Base-by-base conservation (phyloP, 2,888 invertebrate genomes). In the Trissolcus japonicus region DNA sequence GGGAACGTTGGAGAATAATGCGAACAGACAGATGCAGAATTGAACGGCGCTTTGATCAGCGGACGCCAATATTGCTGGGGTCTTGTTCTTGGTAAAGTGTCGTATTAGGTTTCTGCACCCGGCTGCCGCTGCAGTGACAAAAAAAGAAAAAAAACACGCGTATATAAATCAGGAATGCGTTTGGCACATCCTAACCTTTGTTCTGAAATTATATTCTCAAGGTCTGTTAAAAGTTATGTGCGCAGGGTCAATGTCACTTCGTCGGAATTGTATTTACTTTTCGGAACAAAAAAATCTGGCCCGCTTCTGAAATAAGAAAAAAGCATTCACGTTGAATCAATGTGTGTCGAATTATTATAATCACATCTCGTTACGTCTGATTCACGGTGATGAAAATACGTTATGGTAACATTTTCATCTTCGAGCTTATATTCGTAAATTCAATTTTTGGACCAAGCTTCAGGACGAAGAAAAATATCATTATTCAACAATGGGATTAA, bases 1-100 rank as follows among this genome's bases (percentile, higher is more conserved):
- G 74, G 79, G 79, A 76, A 79, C 79, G 73, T 50, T 66, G 16
- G 79, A 71, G 71, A 76, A 77, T 79, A 77, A 79, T 79, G 67
- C 71, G 74, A 76, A 74, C 75, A 61, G 79, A 79, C 79, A 79
- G 79, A 77, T 79, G 79, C 79, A 79, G 79, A 76, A 76, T 76
- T 76, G 79, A 79, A 76, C 79, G 73, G 67, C 57, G 79, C 76
- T 79, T 76, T 79, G 79, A 79, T 79, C 79, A 76, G 71, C 66
- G 76, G 56, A 66, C 59, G 66, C 68, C 69, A 63, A 79, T 79
- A 76, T 79, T 79, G 71, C 73, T 41, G 67, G 76, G 76, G 67
- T 76, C 72, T 62, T 16, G 14, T 53, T 50, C 43, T 46, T 57
- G 40, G 79, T 73, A 71, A 79, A 79, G 63, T 79, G 74, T 76